Percentiles rank a stretch among this genome's conserved stretches.
Conservation (phyloP, 2,797 vertebrate species). For the Tapirus indicus region DNA sequence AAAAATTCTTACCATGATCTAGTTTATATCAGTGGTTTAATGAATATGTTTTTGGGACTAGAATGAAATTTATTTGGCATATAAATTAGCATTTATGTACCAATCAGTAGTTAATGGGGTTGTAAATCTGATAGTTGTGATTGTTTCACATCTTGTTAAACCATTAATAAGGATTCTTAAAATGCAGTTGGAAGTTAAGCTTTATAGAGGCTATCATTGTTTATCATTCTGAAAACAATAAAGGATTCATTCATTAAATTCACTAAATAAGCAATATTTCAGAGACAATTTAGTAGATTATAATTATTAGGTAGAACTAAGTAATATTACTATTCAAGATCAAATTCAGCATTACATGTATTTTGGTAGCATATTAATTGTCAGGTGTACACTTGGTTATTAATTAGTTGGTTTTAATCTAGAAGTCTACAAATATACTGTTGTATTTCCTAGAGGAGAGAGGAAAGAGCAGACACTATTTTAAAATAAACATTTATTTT, state of each 20-base stretch:
- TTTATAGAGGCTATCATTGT: conserved; percentile 44
- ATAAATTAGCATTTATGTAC: conserved; percentile 68
- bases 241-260: conserved; percentile 46
- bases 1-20: conserved; percentile 13
- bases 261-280: conserved; percentile 46
- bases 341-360: not conserved
- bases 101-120: conserved; percentile 71
- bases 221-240: conserved; percentile 57
- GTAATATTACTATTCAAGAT: not conserved
- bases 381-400: not conserved
- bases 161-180: conserved; percentile 71
- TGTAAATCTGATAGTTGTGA: conserved; percentile 73
- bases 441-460: not conserved
- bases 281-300: conserved; percentile 30
- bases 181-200: conserved; percentile 66
- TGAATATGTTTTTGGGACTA: conserved; percentile 62
- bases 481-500: conserved; percentile 38
- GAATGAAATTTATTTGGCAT: conserved; percentile 68
- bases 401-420: not conserved
- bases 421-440: not conserved
- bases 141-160: conserved; percentile 75
- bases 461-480: not conserved
- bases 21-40: conserved; percentile 61
- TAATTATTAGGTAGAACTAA: conserved; percentile 34
- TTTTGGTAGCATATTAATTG: not conserved